These are phyloP conservation scores for Nomada flava DNA, from an alignment of 2,888 invertebrate genomes.

Conservation along the genomic window DNA sequence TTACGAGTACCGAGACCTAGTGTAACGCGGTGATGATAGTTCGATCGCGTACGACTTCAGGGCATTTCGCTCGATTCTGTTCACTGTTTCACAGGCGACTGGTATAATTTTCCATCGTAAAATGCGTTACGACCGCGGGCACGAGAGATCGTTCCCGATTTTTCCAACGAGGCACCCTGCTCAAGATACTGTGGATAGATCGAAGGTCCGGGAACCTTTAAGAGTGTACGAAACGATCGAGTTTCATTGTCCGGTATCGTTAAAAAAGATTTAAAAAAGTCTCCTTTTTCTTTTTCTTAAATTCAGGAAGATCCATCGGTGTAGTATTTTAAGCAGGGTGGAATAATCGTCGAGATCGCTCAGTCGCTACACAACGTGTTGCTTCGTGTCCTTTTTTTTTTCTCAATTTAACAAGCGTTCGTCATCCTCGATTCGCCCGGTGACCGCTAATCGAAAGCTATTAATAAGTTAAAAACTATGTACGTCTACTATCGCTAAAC, in stretches of 20 bases:
- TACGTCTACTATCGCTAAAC: conserved; percentile 56
- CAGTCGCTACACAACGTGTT: conserved; percentile 11
- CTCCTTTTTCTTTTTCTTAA: neutral
- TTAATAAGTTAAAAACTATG: conserved; percentile 76
- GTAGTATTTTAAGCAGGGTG: conserved; percentile 31
- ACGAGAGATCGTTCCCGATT: neutral
- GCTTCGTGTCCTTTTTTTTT: conserved; percentile 56
- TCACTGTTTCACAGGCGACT: conserved; percentile 1
- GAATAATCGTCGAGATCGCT: conserved; percentile 18
- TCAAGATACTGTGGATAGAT: conserved; percentile 29
- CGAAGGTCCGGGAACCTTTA: neutral
- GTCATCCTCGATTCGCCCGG: conserved; percentile 29
- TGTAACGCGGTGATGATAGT: conserved; percentile 64
- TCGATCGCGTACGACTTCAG: conserved; percentile 61
- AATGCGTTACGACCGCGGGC: neutral
- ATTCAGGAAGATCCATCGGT: conserved; percentile 18
- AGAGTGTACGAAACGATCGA: conserved; percentile 4
- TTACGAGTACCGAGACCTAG: conserved; percentile 85
- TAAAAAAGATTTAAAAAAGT: neutral
- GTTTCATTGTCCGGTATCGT: neutral
- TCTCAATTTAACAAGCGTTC: neutral
- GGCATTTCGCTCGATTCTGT: conserved; percentile 44
- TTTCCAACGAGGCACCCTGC: conserved; percentile 7
- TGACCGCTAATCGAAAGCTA: conserved; percentile 65
- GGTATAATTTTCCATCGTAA: neutral